Conservation (phyloP, 1,140 invertebrate species). For the Eulimnadia texana region DNA sequence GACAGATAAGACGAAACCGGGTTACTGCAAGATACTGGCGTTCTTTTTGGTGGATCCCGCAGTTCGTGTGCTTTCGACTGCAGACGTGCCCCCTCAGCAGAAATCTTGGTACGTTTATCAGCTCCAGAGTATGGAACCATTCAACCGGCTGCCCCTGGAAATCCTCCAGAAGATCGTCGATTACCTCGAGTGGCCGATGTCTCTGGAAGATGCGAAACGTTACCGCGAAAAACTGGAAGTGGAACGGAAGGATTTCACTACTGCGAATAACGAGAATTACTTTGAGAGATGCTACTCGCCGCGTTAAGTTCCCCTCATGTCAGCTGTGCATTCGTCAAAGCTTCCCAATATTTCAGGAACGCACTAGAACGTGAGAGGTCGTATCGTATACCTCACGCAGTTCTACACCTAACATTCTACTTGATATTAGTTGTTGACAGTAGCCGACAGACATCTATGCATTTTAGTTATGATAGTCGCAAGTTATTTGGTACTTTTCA, state of each 20-base stretch:
- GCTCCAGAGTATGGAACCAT: neutral
- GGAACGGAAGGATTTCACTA: neutral
- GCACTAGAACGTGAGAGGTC: too few relatives aligned
- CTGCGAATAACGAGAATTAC: neutral
- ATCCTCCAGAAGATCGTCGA: neutral
- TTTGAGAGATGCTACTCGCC: neutral
- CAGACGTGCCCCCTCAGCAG: constrained; percentile 10
- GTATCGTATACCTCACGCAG: too few relatives aligned
- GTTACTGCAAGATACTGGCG: constrained; percentile 14
- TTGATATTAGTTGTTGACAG: too few relatives aligned
- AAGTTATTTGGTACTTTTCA: too few relatives aligned
- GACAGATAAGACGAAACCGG: neutral
- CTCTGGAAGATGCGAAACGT: neutral
- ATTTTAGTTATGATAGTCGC: too few relatives aligned
- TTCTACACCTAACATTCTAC: too few relatives aligned
- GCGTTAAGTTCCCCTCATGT: too few relatives aligned
- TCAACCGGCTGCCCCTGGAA: neutral
- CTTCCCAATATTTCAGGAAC: too few relatives aligned
- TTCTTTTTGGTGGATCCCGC: constrained; percentile 15
- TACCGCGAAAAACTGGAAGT: neutral
- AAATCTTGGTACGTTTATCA: neutral
- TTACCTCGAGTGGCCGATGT: neutral
- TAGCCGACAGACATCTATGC: too few relatives aligned
- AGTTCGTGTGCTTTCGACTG: neutral
- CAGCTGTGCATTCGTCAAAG: too few relatives aligned